A percentile compares a stretch with the other conserved stretches of the same genome.
Evolutionary conservation across 1,140 invertebrate species (phyloP).

Genomic region (Zaprionus tsacasi): DNA sequence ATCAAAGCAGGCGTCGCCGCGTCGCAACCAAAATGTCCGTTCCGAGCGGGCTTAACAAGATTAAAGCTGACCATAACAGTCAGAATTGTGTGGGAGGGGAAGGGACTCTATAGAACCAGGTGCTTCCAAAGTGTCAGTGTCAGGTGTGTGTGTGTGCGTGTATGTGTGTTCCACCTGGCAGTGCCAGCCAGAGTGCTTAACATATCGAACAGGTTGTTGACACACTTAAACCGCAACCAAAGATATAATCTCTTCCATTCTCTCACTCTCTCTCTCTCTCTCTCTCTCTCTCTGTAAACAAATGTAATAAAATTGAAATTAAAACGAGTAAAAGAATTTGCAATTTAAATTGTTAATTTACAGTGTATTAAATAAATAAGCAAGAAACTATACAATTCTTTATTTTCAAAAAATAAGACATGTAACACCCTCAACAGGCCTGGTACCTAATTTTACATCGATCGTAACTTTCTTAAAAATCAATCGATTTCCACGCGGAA

Average conservation of each 20-base stretch:
- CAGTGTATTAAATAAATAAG: background rate
- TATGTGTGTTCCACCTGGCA: background rate
- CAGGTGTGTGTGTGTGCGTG: background rate
- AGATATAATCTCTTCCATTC: background rate
- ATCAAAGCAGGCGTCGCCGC: constrained; percentile 35
- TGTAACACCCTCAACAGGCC: too few species aligned
- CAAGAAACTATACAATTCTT: background rate
- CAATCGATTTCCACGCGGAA: too few species aligned
- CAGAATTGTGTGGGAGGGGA: too few species aligned
- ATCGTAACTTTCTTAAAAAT: too few species aligned
- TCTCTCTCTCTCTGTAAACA: background rate
- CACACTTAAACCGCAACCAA: background rate
- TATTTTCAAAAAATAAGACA: too few species aligned
- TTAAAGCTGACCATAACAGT: constrained; percentile 17
- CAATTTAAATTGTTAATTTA: background rate
- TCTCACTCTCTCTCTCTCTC: background rate
- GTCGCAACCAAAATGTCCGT: constrained; percentile 33
- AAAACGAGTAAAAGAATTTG: background rate
- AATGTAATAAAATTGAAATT: background rate
- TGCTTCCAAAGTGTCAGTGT: background rate
- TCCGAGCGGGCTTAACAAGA: constrained; percentile 24
- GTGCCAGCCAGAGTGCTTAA: background rate
- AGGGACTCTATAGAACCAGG: background rate
- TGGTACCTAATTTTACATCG: too few species aligned
- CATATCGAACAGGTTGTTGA: constrained; percentile 6